phyloP scores from a whole-genome alignment of 2,113 vertebrate species.

The Todiramphus chloris region DNA sequence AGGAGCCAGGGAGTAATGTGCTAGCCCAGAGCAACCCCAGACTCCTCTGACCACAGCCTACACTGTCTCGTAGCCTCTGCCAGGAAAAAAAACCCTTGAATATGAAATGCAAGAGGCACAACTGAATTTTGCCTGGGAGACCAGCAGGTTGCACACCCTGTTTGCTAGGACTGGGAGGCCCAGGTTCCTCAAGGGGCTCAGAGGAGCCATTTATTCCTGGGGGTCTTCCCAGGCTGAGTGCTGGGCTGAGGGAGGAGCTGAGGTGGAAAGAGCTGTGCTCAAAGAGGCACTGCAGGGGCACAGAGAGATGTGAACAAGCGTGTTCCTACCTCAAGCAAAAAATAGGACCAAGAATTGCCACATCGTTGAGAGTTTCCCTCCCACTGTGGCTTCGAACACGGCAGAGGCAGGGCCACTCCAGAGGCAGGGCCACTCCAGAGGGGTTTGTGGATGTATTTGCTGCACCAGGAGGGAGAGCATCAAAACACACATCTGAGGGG shows the following conservation, averaged over 20 bases:
- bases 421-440: not conserved
- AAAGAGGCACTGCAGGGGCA: not conserved
- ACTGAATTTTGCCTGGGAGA: not conserved
- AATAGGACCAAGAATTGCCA: not conserved
- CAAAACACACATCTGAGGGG: not conserved
- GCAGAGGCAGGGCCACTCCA: not conserved
- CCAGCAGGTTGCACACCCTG: not conserved
- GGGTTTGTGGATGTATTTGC: not conserved
- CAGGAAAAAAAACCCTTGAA: not conserved
- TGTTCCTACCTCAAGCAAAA: not conserved
- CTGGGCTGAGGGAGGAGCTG: not conserved
- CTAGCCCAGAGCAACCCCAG: not conserved
- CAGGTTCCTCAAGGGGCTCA: not conserved
- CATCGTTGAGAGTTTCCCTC: not conserved
- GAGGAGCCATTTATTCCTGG: not conserved
- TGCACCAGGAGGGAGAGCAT: not conserved
- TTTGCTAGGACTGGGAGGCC: not conserved
- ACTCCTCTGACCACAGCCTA: not conserved
- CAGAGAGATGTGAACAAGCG: not conserved
- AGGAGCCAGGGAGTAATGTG: not conserved
- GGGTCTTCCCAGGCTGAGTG: not conserved
- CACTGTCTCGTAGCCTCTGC: not conserved
- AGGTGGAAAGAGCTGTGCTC: not conserved
- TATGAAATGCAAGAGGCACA: not conserved
- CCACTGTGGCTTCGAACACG: accelerated